Conservation (phyloP, 37 sponge, comb jelly and placozoan genomes). For the Crambe crambe region DNA sequence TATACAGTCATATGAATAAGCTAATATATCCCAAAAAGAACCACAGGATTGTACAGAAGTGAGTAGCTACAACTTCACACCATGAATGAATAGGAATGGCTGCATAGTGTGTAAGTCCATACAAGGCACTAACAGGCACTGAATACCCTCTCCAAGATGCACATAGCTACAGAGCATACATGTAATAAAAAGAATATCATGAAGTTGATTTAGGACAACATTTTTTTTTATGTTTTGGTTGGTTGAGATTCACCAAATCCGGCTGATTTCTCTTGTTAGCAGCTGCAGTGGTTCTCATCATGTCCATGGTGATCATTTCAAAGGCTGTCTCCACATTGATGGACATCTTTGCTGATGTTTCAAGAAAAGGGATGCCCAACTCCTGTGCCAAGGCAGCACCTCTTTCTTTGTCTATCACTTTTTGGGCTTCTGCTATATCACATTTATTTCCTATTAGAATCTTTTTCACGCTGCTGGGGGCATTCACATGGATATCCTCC, state of each 20-base stretch:
- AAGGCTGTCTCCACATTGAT: background rate
- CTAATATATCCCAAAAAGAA: too few species aligned
- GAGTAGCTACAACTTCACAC: too few species aligned
- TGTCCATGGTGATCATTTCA: background rate
- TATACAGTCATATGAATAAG: too few species aligned
- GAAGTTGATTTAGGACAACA: background rate
- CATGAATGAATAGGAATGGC: too few species aligned
- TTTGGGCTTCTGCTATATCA: background rate
- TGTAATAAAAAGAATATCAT: background rate
- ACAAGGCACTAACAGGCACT: background rate
- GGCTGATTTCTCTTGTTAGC: background rate
- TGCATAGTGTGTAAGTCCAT: too few species aligned
- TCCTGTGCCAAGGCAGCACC: background rate
- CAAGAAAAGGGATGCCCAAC: background rate
- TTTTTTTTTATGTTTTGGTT: background rate
- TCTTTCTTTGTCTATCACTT: background rate
- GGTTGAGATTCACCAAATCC: background rate
- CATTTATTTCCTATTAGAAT: background rate
- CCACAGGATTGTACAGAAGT: too few species aligned
- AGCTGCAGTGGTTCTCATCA: too few species aligned
- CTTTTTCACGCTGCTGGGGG: background rate
- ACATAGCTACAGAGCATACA: background rate
- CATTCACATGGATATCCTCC: constrained; percentile 62
- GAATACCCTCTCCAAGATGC: background rate
- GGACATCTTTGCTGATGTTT: background rate